Evolutionary conservation across 2,888 invertebrate species (phyloP).

Genomic region (Crossocerus cetratus): DNA sequence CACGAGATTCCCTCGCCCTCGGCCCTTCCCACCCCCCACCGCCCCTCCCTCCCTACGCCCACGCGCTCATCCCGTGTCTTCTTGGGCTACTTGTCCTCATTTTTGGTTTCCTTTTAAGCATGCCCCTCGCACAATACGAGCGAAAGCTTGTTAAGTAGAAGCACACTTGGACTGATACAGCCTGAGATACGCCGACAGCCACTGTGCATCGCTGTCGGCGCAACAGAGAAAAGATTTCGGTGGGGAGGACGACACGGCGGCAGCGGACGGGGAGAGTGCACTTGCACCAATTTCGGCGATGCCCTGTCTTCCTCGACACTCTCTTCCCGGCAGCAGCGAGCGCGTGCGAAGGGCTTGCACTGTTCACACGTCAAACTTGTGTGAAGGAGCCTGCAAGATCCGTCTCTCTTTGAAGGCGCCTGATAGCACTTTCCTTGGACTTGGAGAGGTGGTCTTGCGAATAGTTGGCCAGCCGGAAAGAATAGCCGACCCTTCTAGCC

Average conservation of each 20-base stretch:
- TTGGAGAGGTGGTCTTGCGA: neutral
- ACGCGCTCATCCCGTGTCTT: slow-evolving; percentile 29
- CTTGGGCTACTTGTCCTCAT: slow-evolving; percentile 74
- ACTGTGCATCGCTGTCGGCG: slow-evolving; percentile 29
- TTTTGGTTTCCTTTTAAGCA: slow-evolving; percentile 77
- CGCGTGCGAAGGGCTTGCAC: neutral
- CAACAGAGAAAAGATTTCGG: slow-evolving; percentile 19
- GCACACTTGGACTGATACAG: slow-evolving; percentile 72
- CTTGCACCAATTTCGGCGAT: slow-evolving; percentile 44
- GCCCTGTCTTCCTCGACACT: neutral
- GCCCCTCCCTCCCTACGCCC: slow-evolving; percentile 21
- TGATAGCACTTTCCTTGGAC: neutral
- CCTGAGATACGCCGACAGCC: slow-evolving; percentile 48
- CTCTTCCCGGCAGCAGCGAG: too few species aligned
- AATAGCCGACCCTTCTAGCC: neutral
- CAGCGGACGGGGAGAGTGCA: neutral
- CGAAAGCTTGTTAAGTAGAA: slow-evolving; percentile 76
- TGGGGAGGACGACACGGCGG: neutral
- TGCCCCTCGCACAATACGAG: slow-evolving; percentile 70
- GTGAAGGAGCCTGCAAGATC: neutral
- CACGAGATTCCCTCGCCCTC: neutral
- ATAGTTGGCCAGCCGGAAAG: neutral
- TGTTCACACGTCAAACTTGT: neutral
- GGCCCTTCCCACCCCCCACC: slow-evolving; percentile 30
- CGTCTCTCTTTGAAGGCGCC: neutral